Percentiles rank a stretch among this genome's conserved stretches.
phyloP scores from a whole-genome alignment of 2,888 invertebrate species.

The Malachius bipustulatus region DNA sequence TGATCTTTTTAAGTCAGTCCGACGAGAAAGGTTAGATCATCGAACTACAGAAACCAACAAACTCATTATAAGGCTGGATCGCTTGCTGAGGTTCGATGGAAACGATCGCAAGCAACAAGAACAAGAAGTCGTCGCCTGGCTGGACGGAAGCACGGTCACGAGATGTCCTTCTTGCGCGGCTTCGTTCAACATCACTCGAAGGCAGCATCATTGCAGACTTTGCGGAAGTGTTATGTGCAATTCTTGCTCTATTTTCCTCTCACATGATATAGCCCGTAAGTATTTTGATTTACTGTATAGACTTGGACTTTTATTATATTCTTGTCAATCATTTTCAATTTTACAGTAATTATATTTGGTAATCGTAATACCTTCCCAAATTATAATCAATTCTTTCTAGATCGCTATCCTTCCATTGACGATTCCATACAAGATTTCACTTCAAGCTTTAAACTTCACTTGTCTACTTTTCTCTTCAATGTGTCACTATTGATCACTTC shows the following conservation, averaged over 20 bases:
- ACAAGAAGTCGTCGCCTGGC: slow-evolving; percentile 77
- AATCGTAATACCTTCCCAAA: no score
- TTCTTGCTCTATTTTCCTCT: slow-evolving; percentile 78
- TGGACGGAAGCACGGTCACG: slow-evolving; percentile 80
- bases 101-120: slow-evolving; percentile 62
- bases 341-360: no score
- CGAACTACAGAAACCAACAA: slow-evolving; percentile 93
- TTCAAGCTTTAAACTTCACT: no score
- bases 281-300: no score
- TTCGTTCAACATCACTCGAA: slow-evolving; percentile 71
- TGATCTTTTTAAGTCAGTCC: slow-evolving; percentile 60
- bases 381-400: no score
- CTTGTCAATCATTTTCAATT: no score
- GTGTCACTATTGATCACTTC: no score
- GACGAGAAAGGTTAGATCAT: slow-evolving; percentile 62
- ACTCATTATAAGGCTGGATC: slow-evolving; percentile 83
- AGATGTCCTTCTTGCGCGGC: slow-evolving; percentile 87
- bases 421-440: no score
- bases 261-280: slow-evolving; percentile 67
- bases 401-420: no score
- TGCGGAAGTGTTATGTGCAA: slow-evolving; percentile 91
- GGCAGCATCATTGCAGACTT: slow-evolving; percentile 93
- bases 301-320: no score
- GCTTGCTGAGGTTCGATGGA: slow-evolving; percentile 65
- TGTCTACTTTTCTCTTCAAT: no score